These are phyloP conservation scores for Thyatira batis DNA, from an alignment of 2,888 invertebrate genomes.

Conservation along the genomic window DNA sequence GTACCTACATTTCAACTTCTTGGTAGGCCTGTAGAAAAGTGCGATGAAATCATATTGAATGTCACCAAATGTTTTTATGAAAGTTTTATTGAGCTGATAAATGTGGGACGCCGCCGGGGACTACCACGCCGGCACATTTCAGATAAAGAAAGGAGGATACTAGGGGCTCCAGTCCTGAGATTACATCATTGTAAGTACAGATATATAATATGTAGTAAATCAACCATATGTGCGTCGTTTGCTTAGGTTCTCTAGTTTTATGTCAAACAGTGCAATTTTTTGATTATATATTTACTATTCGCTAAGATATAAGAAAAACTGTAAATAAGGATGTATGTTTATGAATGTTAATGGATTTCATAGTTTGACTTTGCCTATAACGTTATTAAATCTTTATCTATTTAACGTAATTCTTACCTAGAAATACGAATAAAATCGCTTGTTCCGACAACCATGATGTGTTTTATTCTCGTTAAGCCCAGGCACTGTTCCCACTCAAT, in stretches of 20 bases:
- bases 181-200: neutral
- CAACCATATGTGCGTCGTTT: no score
- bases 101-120: conserved; percentile 67
- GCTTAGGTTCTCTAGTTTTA: no score
- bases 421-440: neutral
- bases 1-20: conserved; percentile 57
- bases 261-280: no score
- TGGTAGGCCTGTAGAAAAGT: conserved; percentile 53
- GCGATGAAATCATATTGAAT: conserved; percentile 73
- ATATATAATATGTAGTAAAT: neutral
- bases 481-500: conserved; percentile 62
- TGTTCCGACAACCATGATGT: conserved; percentile 20
- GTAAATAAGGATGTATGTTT: no score
- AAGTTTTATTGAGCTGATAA: conserved; percentile 76
- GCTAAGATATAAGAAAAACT: no score
- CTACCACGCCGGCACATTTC: conserved; percentile 60
- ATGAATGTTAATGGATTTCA: no score
- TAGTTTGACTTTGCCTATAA: no score
- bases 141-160: conserved; percentile 53
- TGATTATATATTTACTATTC: no score
- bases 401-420: no score
- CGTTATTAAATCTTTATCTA: no score
- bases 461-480: conserved; percentile 60
- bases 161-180: neutral
- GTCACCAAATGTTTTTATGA: conserved; percentile 72